A percentile compares a stretch with the other conserved stretches of the same genome.
Evolutionary conservation across 2,113 vertebrate genomes (phyloP).

Genomic region (Sakesphorus luctuosus): DNA sequence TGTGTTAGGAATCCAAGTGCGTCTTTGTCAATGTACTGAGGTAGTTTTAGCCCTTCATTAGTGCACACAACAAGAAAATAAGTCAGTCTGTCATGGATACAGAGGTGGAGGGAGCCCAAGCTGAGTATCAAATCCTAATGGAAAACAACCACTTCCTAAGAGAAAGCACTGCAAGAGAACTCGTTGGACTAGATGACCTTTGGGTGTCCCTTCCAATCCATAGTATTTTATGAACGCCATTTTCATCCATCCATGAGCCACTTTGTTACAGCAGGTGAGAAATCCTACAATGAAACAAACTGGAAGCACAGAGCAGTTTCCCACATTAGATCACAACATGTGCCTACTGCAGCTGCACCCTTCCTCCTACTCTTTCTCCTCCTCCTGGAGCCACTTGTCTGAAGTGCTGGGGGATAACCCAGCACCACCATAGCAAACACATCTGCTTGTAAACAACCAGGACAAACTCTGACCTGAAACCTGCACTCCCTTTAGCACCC

Average conservation of each 20-base stretch:
- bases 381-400: fast-evolving
- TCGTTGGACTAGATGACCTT: neutral
- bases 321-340: neutral
- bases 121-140: neutral
- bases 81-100: neutral
- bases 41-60: neutral
- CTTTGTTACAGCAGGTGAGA: neutral
- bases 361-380: neutral
- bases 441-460: fast-evolving
- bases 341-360: neutral
- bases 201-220: neutral
- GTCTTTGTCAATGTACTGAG: neutral
- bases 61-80: neutral
- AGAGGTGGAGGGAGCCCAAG: fast-evolving
- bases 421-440: neutral
- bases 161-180: neutral
- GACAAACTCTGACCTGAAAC: neutral
- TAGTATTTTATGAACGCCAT: neutral
- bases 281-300: neutral
- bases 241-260: neutral
- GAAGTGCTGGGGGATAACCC: neutral
- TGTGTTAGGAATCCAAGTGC: fast-evolving
- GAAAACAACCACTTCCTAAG: neutral
- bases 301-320: neutral
- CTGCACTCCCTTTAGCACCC: neutral